Percentiles rank a stretch among this genome's conserved stretches.
phyloP scores from a whole-genome alignment of 2,797 vertebrate genomes.

The Calcarius lapponicus region DNA sequence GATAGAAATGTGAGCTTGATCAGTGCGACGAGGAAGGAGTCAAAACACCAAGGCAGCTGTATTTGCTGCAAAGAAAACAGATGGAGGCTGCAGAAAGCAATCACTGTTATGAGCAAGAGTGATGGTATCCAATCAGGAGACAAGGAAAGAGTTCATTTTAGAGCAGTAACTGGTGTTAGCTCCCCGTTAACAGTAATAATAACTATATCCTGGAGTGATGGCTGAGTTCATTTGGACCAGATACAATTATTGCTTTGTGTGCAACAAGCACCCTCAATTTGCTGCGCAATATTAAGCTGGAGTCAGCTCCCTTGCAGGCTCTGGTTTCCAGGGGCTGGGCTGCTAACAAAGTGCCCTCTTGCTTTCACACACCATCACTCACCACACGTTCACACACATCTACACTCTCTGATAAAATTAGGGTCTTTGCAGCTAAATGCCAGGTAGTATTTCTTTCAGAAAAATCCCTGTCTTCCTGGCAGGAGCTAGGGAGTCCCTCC shows the following conservation, averaged over 20 bases:
- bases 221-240: conserved; percentile 31
- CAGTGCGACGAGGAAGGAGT: neutral
- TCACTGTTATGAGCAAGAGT: conserved; percentile 23
- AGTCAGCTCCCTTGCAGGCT: neutral
- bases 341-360: neutral
- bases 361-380: neutral
- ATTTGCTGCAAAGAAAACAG: conserved; percentile 18
- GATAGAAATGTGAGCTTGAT: neutral
- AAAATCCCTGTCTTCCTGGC: neutral
- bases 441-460: neutral
- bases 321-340: neutral
- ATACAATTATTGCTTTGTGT: conserved; percentile 52
- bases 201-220: conserved; percentile 33
- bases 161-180: conserved; percentile 38
- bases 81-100: neutral
- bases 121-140: conserved; percentile 43
- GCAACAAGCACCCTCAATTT: conserved; percentile 54
- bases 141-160: conserved; percentile 1
- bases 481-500: neutral
- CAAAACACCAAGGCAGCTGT: neutral
- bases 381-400: neutral
- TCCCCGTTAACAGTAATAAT: conserved; percentile 43
- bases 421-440: neutral
- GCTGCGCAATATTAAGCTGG: neutral
- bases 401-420: neutral